Evolutionary conservation across 2,888 invertebrate genomes (phyloP), one percentile per base, ranked within the genome.

Genomic region (Drosophila diplacantha): DNA sequence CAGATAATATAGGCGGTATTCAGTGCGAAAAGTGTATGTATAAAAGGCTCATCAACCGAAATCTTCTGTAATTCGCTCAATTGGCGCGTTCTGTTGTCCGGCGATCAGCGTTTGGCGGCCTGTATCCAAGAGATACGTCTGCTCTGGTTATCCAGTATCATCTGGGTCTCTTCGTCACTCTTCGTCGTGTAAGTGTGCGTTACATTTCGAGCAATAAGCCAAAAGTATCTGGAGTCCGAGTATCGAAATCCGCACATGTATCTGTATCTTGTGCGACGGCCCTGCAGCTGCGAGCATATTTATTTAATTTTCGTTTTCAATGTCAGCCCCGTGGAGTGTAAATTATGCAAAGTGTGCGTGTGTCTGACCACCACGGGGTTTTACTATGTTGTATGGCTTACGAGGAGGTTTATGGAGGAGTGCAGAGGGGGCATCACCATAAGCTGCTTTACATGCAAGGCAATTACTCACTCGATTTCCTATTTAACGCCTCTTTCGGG

Each of bases 31-130:
- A 50, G 49, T 63, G 67, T 71, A 71, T 49, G 46, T 63, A 67
- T 71, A 75, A 81, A 78, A 80, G 73, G 65, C 75, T 74, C 74
- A 78, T 78, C 78, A 72, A 69, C 64, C 73, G 70, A 81, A 72
- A 75, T 75, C 72, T 84, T 83, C 69, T 84, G 80, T 83, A 83
- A 83, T 85, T 83, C 72, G 75, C 83, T 83, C 83, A 83, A 83
- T 84, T 82, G 85, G 70, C 68, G 59, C 72, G 71, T 62, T 73
- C 61, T 69, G 71, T 64, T 73, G 66, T 69, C 57, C 51, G 57
- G 47, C 63, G 64, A 67, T 68, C 61, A 65, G 38, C 55, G 57
- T 68, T 54, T 46, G 44, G 60, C 59, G 53, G 62, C 65, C 58
- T 63, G 75, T 71, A 72, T 75, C 80, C 74, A 81, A 76, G 67